Evolutionary conservation across 2,113 vertebrate genomes (phyloP), one percentile per base, ranked within the genome.

Genomic region (Oxyruncus cristatus): DNA sequence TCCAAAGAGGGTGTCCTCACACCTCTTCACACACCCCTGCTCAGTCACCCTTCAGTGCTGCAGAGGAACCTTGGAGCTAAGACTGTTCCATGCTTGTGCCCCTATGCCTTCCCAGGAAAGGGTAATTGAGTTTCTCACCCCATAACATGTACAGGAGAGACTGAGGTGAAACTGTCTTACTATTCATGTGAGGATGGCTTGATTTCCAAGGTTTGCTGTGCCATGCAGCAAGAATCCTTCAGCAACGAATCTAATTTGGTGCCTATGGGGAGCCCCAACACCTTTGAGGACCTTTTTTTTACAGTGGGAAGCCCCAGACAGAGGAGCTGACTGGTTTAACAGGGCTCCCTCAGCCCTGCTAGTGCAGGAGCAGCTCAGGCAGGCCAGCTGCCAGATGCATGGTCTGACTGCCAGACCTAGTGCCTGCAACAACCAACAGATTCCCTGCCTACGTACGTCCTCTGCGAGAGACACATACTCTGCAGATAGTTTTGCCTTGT

Each of bases 311-410:
- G 41, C 50, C 39, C 53, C 56, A 47, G 35, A 11, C 20, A 22
- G 22, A 50, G 39, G 39, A 94, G 35, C 58, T 77, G 20, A 30
- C 41, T 55, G 22, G 15, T 70, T 79, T 56, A 30, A 27, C 3
- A 19, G 59, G 32, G 71, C 6, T 76, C 21, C 21, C 35, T 70
- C 35, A 70, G 61, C 44, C 39, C 35, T 68, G 33, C 14, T 55
- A 79, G 41, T 14, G 33, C 42, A 47, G 46, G 20, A 66, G 42
- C 16, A 73, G n/a, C 53, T 82, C 46, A n/a, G 44, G 72, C 4
- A 11, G 5, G 4, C 8, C 4, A 1, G 10, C 22, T 37, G 20
- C 26, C 75, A 59, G 72, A 59, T 1, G 7, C 8, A 22, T 1
- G 9, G 44, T 37, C 42, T 53, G 28, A 79, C 26, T 30, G 49